Base-by-base conservation (phyloP, 2,797 vertebrate species). In the Acanthiza pusilla region DNA sequence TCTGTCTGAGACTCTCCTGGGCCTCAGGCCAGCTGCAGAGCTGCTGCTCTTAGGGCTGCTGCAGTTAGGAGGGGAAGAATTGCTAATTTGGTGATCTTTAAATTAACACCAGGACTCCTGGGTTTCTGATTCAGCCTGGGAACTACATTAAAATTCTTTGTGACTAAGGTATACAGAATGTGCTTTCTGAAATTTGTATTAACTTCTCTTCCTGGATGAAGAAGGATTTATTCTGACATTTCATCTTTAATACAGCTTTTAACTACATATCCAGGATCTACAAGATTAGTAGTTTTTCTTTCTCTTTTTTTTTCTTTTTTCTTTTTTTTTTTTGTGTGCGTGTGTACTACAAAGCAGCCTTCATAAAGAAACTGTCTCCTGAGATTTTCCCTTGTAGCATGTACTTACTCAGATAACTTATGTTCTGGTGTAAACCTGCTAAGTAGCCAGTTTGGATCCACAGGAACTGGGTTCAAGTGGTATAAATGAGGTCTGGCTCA, bases 101-200 rank as follows among this genome's bases (percentile, higher is more conserved):
- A 93, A 89, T 95, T 94, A 92, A 92, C 87, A 72, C 45, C 51
- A 94, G 45, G 26, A 47, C 79, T 86, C 79, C 42, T 38, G 73
- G 34, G 62, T 70, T 83, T 88, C 82, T 92, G 62, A 34, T 93
- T 94, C 72, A 63, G 38, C 36, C 71, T 86, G 77, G 55, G 60
- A 95, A 70, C 80, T 76, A 42, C 70, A 86, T 94, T 94, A 94
- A 91, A 86, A 91, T 93, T 91, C 76, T 73, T 66, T 53, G 66
- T 22, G 38, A 66, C 66, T 88, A 84, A 73, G 25, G 62, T 62
- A 42, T 73, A 45, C 26, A 55, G 62, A 94, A 76, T 2, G 11
- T 18, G 23, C 70, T 73, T 84, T 81, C 77, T 88, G 53, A 90
- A 94, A 94, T 94, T 86, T 88, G 67, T 94, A 90, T 91, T 91